Evolutionary conservation across 2,113 vertebrate species (phyloP), one percentile per base, ranked within the genome.

Genomic region (Dermatemys mawii): DNA sequence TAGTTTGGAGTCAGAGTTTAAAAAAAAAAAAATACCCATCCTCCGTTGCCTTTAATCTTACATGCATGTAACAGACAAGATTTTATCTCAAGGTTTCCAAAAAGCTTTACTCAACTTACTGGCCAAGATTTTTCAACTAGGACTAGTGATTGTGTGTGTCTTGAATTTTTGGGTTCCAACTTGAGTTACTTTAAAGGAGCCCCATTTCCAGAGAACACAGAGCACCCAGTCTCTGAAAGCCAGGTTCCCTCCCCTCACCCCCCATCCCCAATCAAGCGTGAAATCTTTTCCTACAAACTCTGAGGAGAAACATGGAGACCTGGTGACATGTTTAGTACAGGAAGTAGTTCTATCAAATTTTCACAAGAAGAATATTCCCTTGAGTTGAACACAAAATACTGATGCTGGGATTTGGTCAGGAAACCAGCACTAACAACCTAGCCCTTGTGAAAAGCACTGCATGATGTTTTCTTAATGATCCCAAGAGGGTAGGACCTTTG

Each of bases 401-500:
- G 10, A 70, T 87, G 10, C 49, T 86, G n/a, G 48, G 14, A 88
- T 81, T 70, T 29, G 14, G 3, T 35, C 81, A 88, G 63, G 38
- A 88, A 93, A 76, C 6, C n/a, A 29, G 6, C 24, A 70, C 1
- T 1, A 5, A 51, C 44, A 60, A 81, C 49, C 22, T 29, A 49
- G 51, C n/a, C 57, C 81, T 60, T 49, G 32, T 63, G 19, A 53
- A 21, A 81, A 81, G 9, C 27, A 57, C 75, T 83, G 75, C 2
- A 12, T 89, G 89, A 63, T 32, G 14, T 60, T 32, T 83, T 91
- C 50, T 84, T 46, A 87, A 78, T 90, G 89, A 91, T 83, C 86
- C 92, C 27, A 44, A 88, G 88, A 93, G 93, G 50, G 83, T 92
- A 90, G 75, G 90, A 87, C 75, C 83, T 88, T 93, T 83, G 35